These are phyloP conservation scores for Xanthorhoe spadicearia DNA, from an alignment of 2,888 invertebrate genomes.

Conservation along the genomic window DNA sequence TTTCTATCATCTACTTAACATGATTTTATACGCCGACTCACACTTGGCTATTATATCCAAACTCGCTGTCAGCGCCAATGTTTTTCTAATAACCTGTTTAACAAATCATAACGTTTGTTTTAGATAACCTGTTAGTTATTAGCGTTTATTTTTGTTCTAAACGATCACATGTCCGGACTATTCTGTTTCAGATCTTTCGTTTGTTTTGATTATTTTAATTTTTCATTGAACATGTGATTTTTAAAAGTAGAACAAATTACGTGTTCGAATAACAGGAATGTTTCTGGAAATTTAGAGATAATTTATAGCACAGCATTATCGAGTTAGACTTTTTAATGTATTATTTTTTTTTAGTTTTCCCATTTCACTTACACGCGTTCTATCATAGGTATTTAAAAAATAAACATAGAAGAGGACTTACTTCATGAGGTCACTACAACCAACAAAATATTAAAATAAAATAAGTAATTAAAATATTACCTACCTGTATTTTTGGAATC, in stretches of 20 bases:
- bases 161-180: conserved; percentile 79
- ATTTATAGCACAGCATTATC: not conserved
- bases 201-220: conserved; percentile 77
- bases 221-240: conserved; percentile 69
- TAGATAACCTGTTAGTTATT: conserved; percentile 75
- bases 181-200: conserved; percentile 80
- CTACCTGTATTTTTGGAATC: too few species aligned
- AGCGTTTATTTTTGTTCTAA: conserved; percentile 81
- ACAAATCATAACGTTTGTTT: conserved; percentile 82
- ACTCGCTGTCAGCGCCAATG: conserved; percentile 69
- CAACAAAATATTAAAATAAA: too few species aligned
- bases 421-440: too few species aligned
- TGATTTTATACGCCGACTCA: conserved; percentile 28
- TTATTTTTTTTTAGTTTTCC: too few species aligned
- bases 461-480: too few species aligned
- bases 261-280: not conserved
- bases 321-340: too few species aligned
- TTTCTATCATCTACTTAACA: not conserved
- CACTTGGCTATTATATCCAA: conserved; percentile 64
- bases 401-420: too few species aligned
- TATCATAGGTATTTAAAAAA: too few species aligned
- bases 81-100: conserved; percentile 81
- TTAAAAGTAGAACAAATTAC: conserved; percentile 53
- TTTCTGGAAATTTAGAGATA: not conserved
- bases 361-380: too few species aligned